Conservation (phyloP, 1,140 invertebrate species). For the Orius insidiosus region DNA sequence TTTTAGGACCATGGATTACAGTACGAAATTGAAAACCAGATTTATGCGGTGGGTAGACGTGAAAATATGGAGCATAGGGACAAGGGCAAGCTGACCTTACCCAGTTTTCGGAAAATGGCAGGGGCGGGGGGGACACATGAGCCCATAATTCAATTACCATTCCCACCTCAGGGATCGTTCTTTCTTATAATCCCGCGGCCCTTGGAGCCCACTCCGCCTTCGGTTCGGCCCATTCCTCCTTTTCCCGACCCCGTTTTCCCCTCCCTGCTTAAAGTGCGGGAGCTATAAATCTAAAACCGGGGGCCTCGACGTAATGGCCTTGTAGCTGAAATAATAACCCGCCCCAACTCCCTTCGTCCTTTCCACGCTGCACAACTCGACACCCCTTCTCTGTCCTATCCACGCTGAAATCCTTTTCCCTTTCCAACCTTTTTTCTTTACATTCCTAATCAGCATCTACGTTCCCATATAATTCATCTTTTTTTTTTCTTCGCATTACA, state of each 20-base stretch:
- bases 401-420: neutral
- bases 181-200: slow-evolving; percentile 7
- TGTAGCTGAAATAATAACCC: slow-evolving; percentile 7
- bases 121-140: no score
- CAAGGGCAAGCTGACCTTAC: no score
- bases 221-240: neutral
- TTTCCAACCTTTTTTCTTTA: neutral
- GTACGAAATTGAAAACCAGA: no score
- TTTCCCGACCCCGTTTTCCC: neutral
- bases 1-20: no score
- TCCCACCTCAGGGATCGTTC: neutral
- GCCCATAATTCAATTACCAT: slow-evolving; percentile 6
- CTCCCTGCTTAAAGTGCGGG: no score
- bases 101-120: no score
- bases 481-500: no score
- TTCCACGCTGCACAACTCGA: neutral
- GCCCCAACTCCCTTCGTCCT: neutral
- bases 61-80: no score
- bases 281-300: no score
- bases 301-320: slow-evolving; percentile 1
- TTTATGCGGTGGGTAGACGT: no score
- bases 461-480: neutral
- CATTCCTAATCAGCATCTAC: neutral
- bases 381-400: no score
- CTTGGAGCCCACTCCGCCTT: neutral